Evolutionary conservation across 2,113 vertebrate species (phyloP), one percentile per base, ranked within the genome.

Genomic region (Diadophis punctatus): DNA sequence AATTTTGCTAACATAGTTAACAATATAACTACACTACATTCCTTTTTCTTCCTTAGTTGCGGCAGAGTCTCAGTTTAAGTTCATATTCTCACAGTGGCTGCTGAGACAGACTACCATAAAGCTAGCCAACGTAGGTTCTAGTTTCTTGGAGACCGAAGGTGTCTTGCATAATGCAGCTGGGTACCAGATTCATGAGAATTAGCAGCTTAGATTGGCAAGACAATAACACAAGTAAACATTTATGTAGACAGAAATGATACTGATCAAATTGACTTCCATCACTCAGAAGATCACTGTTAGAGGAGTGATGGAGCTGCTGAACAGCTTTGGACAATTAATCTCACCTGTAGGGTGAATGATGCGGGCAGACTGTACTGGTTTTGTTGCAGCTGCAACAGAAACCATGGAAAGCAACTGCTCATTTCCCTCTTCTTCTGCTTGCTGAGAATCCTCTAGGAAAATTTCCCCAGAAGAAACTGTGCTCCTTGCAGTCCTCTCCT

Each of bases 301-400:
- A 48, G 30, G 20, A 20, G 34, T 34, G 48, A 56, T 20, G 52
- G 16, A 88, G 18, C 51, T 60, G 52, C 3, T 63, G 84, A 74
- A 14, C 48, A 87, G 4, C 46, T 1, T 88, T 48, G 30, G 18
- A 27, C n/a, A 56, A 25, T 22, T 23, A n/a, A 18, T 18, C 94
- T 92, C 39, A 98, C 97, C 97, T 60, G 96, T 89, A 94, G 93
- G 8, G 34, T 90, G 43, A 80, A 94, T 88, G 0, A 49, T 58
- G 4, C 85, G 85, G 0, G 87, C 22, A 0, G 14, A 25, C 25
- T 10, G 25, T 52, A 86, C 51, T 56, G 43, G 58, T 39, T n/a
- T 87, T 22, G 80, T 16, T n/a, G 20, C 48, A 55, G 68, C 39
- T 43, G 27, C 68, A 88, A 46, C 9, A 90, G 60, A 6, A 34